A percentile compares a stretch with the other conserved stretches of the same genome.
Conservation (phyloP, 2,888 invertebrate species). For the Volucella zonaria region DNA sequence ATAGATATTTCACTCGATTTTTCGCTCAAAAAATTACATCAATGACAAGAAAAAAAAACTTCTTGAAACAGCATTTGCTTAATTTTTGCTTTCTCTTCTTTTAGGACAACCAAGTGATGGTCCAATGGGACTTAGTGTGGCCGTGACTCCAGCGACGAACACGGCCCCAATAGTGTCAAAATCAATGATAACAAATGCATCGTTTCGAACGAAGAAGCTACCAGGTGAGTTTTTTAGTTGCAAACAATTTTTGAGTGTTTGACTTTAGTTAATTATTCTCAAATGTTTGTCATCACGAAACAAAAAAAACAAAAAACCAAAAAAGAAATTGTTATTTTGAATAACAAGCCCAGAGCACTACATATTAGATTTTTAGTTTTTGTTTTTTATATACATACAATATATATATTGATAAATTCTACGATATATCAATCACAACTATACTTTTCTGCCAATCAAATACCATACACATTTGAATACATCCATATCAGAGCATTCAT, state of each 20-base stretch:
- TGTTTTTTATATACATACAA: background rate
- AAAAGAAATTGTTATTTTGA: constrained; percentile 36
- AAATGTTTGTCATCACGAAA: constrained; percentile 51
- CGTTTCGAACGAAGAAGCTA: constrained; percentile 97
- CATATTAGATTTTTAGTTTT: constrained; percentile 46
- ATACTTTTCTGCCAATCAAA: constrained; percentile 18
- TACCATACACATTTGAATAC: constrained; percentile 37
- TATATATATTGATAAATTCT: too few species aligned
- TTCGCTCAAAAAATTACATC: background rate
- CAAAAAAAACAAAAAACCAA: constrained; percentile 25
- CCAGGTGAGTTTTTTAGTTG: constrained; percentile 87
- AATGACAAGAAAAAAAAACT: background rate
- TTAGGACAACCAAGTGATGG: constrained; percentile 90
- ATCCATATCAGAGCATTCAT: constrained; percentile 15
- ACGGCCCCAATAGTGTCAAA: constrained; percentile 91
- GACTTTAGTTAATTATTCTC: constrained; percentile 56
- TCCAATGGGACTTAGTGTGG: constrained; percentile 92
- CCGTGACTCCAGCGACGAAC: constrained; percentile 88
- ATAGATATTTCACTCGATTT: too few species aligned
- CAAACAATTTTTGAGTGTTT: constrained; percentile 8
- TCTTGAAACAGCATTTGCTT: constrained; percentile 17
- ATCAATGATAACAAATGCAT: constrained; percentile 98
- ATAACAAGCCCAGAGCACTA: constrained; percentile 67
- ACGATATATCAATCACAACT: constrained; percentile 26
- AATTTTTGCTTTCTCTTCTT: constrained; percentile 62